Conservation (phyloP, 1,140 invertebrate genomes). For the Solen grandis region DNA sequence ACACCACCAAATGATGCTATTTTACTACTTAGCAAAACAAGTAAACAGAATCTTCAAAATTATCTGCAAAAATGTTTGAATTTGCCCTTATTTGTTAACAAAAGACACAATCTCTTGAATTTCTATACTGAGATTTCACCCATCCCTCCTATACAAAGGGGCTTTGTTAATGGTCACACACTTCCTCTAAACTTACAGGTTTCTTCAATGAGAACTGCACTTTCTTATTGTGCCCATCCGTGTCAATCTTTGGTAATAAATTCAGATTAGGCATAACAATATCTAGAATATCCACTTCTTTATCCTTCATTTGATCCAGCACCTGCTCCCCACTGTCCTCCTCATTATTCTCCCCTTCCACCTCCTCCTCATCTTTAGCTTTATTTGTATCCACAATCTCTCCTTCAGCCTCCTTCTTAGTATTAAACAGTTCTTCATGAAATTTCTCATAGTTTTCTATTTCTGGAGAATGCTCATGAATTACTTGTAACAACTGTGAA, state of each 20-base stretch:
- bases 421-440: constrained; percentile 38
- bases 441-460: constrained; percentile 52
- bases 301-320: constrained; percentile 49
- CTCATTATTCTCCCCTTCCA: neutral
- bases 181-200: constrained; percentile 40
- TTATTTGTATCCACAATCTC: neutral
- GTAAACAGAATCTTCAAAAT: too few relatives aligned
- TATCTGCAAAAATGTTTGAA: too few relatives aligned
- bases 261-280: constrained; percentile 39
- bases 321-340: constrained; percentile 20
- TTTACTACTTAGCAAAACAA: too few relatives aligned
- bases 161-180: too few relatives aligned
- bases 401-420: neutral
- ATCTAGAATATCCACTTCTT: constrained; percentile 43
- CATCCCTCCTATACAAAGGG: too few relatives aligned
- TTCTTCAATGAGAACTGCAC: constrained; percentile 51
- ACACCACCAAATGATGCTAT: too few relatives aligned
- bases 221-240: constrained; percentile 44
- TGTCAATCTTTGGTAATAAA: constrained; percentile 39
- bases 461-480: constrained; percentile 37
- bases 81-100: too few relatives aligned
- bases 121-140: too few relatives aligned
- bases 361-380: neutral
- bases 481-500: constrained; percentile 11
- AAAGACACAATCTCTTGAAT: too few relatives aligned